phyloP scores from a whole-genome alignment of 2,888 invertebrate species.

The Acrobeloides nanus region DNA sequence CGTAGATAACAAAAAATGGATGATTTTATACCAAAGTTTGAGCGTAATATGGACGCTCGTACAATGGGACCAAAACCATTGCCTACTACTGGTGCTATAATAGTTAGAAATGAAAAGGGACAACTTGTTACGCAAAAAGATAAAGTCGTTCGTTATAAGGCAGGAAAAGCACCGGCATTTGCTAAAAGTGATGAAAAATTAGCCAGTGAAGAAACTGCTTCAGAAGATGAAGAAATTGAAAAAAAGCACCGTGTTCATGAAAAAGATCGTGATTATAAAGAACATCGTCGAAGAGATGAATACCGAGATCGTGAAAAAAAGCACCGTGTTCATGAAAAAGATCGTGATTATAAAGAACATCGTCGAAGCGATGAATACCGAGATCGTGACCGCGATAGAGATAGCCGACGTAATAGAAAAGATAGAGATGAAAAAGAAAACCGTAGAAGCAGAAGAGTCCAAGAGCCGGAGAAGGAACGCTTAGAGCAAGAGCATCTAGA shows the following conservation, averaged over 20 bases:
- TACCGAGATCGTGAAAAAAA: conserved; percentile 19
- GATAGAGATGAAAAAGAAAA: conserved; percentile 31
- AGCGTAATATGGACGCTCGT: conserved; percentile 34
- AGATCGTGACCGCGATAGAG: conserved; percentile 13
- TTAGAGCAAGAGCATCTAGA: conserved; percentile 59
- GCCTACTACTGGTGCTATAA: conserved; percentile 85
- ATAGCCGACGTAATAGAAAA: too few species aligned
- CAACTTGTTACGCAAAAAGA: conserved; percentile 92
- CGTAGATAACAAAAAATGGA: conserved; percentile 26
- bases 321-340: too few species aligned
- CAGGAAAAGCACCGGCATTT: conserved; percentile 90
- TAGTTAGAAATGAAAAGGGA: conserved; percentile 93
- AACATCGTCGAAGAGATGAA: conserved; percentile 26
- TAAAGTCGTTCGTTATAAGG: conserved; percentile 93
- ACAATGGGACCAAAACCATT: conserved; percentile 33
- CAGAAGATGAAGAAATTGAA: conserved; percentile 43
- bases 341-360: conserved; percentile 30
- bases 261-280: conserved; percentile 29
- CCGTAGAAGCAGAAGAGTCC: conserved; percentile 26
- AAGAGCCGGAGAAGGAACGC: conserved; percentile 25
- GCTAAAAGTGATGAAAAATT: too few species aligned
- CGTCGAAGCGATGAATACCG: conserved; percentile 26
- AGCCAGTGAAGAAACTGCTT: too few species aligned
- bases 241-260: too few species aligned
- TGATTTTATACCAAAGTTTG: conserved; percentile 46